phyloP scores from a whole-genome alignment of 1,140 invertebrate genomes.

The Bombus superbus region DNA sequence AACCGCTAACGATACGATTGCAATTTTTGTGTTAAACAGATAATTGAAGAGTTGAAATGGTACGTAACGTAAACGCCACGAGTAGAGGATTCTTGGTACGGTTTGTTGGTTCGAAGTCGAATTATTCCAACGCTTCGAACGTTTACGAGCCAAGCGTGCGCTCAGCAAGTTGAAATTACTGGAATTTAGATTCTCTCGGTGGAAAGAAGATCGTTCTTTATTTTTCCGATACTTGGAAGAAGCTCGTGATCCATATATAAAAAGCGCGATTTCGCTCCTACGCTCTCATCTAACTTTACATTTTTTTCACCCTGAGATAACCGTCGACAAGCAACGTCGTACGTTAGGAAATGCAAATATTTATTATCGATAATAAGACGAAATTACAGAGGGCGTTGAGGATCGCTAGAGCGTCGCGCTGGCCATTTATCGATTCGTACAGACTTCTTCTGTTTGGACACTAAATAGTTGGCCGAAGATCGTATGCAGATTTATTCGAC shows the following conservation, averaged over 20 bases:
- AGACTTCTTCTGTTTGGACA: not conserved
- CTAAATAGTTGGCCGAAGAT: conserved; percentile 9
- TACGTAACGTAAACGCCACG: no score
- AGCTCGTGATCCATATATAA: no score
- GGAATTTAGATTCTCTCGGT: no score
- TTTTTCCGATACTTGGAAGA: not conserved
- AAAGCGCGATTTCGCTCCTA: no score
- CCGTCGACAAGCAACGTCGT: not conserved
- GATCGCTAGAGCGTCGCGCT: no score
- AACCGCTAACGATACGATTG: conserved; percentile 12
- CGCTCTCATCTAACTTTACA: not conserved
- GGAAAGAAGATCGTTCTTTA: no score
- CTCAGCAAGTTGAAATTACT: no score
- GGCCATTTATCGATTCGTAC: not conserved
- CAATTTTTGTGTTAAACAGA: conserved; percentile 52
- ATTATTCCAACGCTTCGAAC: no score
- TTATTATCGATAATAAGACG: not conserved
- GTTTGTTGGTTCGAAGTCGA: no score
- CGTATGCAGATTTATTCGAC: conserved; percentile 20
- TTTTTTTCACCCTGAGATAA: not conserved
- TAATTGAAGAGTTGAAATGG: conserved; percentile 18
- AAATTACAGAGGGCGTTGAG: not conserved
- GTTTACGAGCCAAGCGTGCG: no score
- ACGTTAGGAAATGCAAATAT: not conserved
- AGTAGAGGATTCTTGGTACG: no score